Base-by-base conservation (phyloP, 2,113 vertebrate species). In the Leptobrachium ailaonicum region DNA sequence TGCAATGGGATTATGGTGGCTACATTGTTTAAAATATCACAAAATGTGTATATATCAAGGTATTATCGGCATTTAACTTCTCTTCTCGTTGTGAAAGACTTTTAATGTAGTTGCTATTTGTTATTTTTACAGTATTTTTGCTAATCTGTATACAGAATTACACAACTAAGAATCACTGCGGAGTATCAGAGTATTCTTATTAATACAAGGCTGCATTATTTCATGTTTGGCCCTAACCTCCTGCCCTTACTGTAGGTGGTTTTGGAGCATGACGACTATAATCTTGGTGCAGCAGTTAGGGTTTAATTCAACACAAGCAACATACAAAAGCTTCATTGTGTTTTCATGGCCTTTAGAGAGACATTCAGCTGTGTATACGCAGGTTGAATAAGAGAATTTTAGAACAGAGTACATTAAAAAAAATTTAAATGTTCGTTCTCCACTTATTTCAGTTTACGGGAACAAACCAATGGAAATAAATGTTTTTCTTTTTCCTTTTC, bases 291-390 rank as follows among this genome's bases (percentile, higher is more conserved):
- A 75, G 62, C 11, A 75, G 32, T 40, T 2, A 64, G 41, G 32
- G 10, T 6, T 11, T 41, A 10, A 40, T 32, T 42, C 56, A 10
- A 68, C 47, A 56, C 8, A 2, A 14, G 4, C 66, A 32, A 43
- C 14, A 58, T 13, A 77, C 50, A 77, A 68, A 32, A 44, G 41
- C 32, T 12, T 20, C 75, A 56, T 76, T 76, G 75, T 76, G 47
- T 68, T 54, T 42, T 10, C 41, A 42, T 42, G 41, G 13, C 53
- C 64, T 47, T 70, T 70, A n/a, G 68, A 70, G 68, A 70, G 43
- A n/a, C 68, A 20, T 70, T 47, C 13, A 47, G 68, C 41, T 70
- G 43, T 47, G 20, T 47, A 47, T 41, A 67, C 20, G 20, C 9
- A 20, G 47, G 13, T 40, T 58, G 42, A 77, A 60, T 20, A 9